Percentiles rank a stretch among this genome's conserved stretches.
phyloP scores from a whole-genome alignment of 92 coral and sea anemone species.

The Porites divaricata region DNA sequence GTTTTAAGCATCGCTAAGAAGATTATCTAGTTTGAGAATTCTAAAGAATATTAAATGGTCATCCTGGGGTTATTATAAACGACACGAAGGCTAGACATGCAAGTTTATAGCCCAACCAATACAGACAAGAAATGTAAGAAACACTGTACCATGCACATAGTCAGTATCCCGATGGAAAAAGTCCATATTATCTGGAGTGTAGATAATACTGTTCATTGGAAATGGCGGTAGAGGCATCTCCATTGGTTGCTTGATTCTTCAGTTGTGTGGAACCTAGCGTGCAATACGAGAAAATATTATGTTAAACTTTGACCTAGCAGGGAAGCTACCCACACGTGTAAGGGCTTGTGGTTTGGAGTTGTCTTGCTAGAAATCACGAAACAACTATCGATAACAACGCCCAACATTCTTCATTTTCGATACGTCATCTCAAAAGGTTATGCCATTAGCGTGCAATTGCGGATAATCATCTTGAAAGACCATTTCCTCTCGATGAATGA shows the following conservation, averaged over 20 bases:
- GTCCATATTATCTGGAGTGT: neutral
- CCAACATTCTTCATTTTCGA: conserved; percentile 3
- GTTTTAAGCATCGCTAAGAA: conserved; percentile 32
- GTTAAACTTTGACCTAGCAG: conserved; percentile 22
- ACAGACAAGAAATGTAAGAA: neutral
- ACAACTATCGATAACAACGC: conserved; percentile 29
- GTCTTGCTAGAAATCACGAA: conserved; percentile 43
- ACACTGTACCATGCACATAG: neutral
- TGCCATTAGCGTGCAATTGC: neutral
- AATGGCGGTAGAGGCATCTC: no score
- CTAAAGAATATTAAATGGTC: conserved; percentile 34
- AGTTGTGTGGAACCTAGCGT: neutral
- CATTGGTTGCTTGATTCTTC: no score
- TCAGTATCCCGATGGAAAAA: neutral
- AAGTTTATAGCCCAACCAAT: conserved; percentile 25
- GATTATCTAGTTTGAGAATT: conserved; percentile 40
- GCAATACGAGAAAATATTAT: conserved; percentile 2
- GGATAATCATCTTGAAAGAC: conserved; percentile 33
- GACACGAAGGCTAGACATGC: conserved; percentile 44
- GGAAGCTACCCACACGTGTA: conserved; percentile 34
- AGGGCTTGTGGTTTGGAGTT: conserved; percentile 27
- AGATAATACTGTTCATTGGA: neutral
- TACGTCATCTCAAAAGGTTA: neutral
- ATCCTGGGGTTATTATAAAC: neutral
- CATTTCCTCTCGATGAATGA: conserved; percentile 35